Evolutionary conservation across 2,797 vertebrate genomes (phyloP).

Genomic region (Delichon dasypus): DNA sequence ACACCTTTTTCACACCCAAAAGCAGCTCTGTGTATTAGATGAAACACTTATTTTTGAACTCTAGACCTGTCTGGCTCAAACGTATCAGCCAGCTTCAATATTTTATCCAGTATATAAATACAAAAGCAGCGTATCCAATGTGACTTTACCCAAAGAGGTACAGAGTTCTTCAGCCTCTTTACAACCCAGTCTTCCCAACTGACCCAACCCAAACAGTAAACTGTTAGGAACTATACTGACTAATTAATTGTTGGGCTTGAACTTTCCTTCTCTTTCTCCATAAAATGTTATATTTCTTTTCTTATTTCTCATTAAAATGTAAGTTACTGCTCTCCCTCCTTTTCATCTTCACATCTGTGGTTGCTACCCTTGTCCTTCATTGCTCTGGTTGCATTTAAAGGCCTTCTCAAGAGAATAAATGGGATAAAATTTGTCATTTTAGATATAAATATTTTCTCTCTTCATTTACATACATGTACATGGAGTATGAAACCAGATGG

Average conservation of each 20-base stretch:
- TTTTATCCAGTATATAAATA: constrained; percentile 48
- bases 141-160: constrained; percentile 52
- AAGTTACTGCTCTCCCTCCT: neutral
- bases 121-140: constrained; percentile 14
- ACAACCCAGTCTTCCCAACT: constrained; percentile 36
- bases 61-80: constrained; percentile 37
- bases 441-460: neutral
- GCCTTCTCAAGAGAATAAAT: neutral
- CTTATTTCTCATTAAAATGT: neutral
- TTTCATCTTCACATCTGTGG: neutral
- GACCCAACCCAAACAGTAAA: neutral
- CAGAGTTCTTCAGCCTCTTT: constrained; percentile 53
- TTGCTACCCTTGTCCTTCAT: neutral
- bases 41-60: constrained; percentile 43
- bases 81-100: constrained; percentile 34
- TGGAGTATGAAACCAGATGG: neutral
- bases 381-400: neutral
- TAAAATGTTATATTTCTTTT: neutral
- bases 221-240: neutral
- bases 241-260: neutral
- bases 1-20: constrained; percentile 32
- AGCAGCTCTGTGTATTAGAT: constrained; percentile 23
- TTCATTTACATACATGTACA: neutral
- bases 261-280: neutral
- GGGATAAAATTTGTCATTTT: neutral